Evolutionary conservation across 2,797 vertebrate genomes (phyloP).

Genomic region (Gadopsis bispinosus): DNA sequence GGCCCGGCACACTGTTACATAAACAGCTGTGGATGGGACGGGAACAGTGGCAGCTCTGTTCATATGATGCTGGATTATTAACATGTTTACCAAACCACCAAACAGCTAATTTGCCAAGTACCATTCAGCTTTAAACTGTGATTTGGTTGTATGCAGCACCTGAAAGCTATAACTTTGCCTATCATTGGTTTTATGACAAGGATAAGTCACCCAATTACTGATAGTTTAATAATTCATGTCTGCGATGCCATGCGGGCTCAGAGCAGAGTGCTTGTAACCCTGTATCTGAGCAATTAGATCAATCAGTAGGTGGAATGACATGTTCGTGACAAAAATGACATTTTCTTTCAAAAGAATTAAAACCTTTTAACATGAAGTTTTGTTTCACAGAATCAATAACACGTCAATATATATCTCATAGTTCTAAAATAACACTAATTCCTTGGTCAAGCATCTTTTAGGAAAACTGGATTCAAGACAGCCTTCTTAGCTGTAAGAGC

Average conservation of each 20-base stretch:
- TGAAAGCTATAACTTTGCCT: slow-evolving; percentile 38
- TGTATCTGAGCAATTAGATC: background rate
- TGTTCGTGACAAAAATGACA: no score
- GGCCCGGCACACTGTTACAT: slow-evolving; percentile 66
- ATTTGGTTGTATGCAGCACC: slow-evolving; percentile 58
- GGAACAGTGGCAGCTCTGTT: slow-evolving; percentile 84
- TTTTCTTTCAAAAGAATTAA: background rate
- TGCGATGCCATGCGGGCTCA: background rate
- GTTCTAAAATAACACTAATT: background rate
- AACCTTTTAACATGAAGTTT: background rate
- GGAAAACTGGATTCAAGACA: background rate
- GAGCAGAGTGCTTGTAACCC: background rate
- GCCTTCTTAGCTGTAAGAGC: background rate
- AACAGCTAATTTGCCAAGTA: slow-evolving; percentile 61
- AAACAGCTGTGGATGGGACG: slow-evolving; percentile 71
- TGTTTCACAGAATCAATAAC: background rate
- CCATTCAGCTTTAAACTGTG: slow-evolving; percentile 52
- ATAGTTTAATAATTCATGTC: slow-evolving; percentile 1
- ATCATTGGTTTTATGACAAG: slow-evolving; percentile 22
- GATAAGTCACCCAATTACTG: slow-evolving; percentile 14
- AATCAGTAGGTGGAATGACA: background rate
- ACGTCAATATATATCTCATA: background rate
- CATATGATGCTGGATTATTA: slow-evolving; percentile 76
- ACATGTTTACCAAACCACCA: slow-evolving; percentile 78
- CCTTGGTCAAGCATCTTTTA: background rate